Percentiles rank a stretch among this genome's conserved stretches.
Conservation (phyloP, 2,888 invertebrate genomes). For the Pycnomerus fuliginosus region DNA sequence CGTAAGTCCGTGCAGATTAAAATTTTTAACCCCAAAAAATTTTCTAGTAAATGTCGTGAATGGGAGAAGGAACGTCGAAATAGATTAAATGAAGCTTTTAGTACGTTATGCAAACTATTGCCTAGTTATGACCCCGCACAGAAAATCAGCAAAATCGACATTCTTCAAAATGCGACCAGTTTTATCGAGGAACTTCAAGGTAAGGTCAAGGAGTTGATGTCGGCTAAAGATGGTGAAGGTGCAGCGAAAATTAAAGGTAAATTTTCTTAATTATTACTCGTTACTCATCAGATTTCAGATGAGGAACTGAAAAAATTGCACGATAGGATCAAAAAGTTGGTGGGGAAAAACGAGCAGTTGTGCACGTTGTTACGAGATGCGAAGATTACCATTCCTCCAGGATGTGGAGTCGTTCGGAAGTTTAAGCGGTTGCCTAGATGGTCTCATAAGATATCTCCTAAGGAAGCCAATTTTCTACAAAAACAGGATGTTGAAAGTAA, state of each 20-base stretch:
- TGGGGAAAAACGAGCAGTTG: slow-evolving; percentile 50
- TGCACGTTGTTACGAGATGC: slow-evolving; percentile 48
- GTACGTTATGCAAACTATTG: slow-evolving; percentile 54
- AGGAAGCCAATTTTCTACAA: slow-evolving; percentile 41
- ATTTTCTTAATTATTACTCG: background rate
- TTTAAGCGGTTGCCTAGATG: slow-evolving; percentile 37
- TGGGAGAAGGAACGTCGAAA: slow-evolving; percentile 71
- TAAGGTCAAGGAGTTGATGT: slow-evolving; percentile 44
- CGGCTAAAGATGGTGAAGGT: slow-evolving; percentile 32
- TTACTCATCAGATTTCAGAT: slow-evolving; percentile 26
- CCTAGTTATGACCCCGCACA: slow-evolving; percentile 55
- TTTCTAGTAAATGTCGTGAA: slow-evolving; percentile 61
- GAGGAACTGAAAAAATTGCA: slow-evolving; percentile 47
- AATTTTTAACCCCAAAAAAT: slow-evolving; percentile 3
- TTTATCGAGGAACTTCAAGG: slow-evolving; percentile 49
- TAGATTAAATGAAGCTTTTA: slow-evolving; percentile 62
- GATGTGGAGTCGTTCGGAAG: slow-evolving; percentile 40
- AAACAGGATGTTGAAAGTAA: slow-evolving; percentile 47
- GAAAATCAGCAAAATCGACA: slow-evolving; percentile 50
- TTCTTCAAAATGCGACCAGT: slow-evolving; percentile 48
- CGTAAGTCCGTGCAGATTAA: slow-evolving; percentile 7
- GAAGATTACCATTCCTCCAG: slow-evolving; percentile 48
- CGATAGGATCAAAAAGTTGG: slow-evolving; percentile 46
- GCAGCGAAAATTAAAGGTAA: slow-evolving; percentile 14
- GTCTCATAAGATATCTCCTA: slow-evolving; percentile 43